Evolutionary conservation across 2,113 vertebrate genomes (phyloP), one percentile per base, ranked within the genome.

Genomic region (Balaenoptera acutorostrata): DNA sequence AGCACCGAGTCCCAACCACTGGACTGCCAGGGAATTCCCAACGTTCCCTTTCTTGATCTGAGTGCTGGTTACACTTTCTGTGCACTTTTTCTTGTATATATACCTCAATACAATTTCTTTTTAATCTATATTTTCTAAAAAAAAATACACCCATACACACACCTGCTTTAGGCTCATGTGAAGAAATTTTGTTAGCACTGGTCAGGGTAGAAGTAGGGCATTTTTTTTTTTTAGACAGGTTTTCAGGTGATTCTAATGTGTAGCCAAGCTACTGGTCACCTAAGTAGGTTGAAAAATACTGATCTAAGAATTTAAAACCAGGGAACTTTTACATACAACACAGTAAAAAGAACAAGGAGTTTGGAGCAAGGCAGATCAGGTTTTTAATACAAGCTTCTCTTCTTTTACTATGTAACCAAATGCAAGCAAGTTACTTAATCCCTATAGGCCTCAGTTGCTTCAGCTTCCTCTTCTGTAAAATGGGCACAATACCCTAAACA

Each of bases 231-330:
- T 25, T 29, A 75, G 94, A 95, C 41, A 94, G 52, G 36, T 92
- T 59, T 85, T 64, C 39, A 5, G 1, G 18, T 90, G 52, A 86
- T 31, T 89, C 68, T 75, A 88, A 86, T 66, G 11, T 82, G 18
- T 63, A 94, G 29, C 29, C 83, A 94, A 97, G 78, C 41, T 57
- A 74, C 33, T 23, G 61, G 27, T 39, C 46, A 8, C 64, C 66
- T 41, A 83, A 57, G 13, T 49, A 68, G 39, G 33, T 9, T 80
- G 31, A 87, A 72, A 49, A 69, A 41, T 57, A 87, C 39, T 52
- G 10, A 93, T n/a, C 3, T 82, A 81, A 77, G n/a, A 86, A 33
- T 93, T 94, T 90, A 96, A 96, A 94, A 82, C 36, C 75, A 94
- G 44, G 21, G 39, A 77, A 23, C 14, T 93, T 96, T 96, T 95